Evolutionary conservation across 1,140 invertebrate genomes (phyloP), one percentile per base, ranked within the genome.

Genomic region (Daktulosphaira vitifoliae): DNA sequence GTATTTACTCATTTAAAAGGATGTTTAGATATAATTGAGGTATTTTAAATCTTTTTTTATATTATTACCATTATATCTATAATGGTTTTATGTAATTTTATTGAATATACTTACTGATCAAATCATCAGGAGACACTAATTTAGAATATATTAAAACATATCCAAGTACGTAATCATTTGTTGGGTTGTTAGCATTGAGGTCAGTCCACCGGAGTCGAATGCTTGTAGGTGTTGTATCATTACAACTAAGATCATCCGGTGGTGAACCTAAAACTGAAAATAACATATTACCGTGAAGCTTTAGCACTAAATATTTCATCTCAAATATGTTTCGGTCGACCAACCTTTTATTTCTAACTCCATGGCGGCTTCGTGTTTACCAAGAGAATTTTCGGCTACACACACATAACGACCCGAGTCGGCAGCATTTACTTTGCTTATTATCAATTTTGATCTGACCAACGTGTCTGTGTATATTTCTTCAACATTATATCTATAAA

Each of bases 361-460:
- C 67, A 86, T 81, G 9, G 78, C 79, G 9, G 81, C 79, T 64
- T 81, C 78, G 71, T 87, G 86, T 33, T 80, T 79, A 2, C 86
- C 87, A 72, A 84, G 83, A 2, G 79, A 76, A 73, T 89, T 89
- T 56, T 76, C 78, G 1, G 84, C 84, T 13, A 79, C 75, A 72
- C 87, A 89, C 1, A 80, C 79, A 72, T 86, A 88, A 68, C 84
- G 80, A 1, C 82, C 84, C 6, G 81, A 80, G 72, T 88, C 86
- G 7, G 77, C 76, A 11, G 82, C 77, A 15, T 78, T 77, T 1
- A 82, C 80, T 66, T 82, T 79, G 20, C 76, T 73, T 56, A 88
- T 81, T 3, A 79, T 75, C 37, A 88, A 71, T 69, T 84, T 81
- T 0, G 82, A 84, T 25, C 77, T 72, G 6, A 81, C 73, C 3